Conservation (phyloP, 2,113 vertebrate species). For the Isurus oxyrinchus region DNA sequence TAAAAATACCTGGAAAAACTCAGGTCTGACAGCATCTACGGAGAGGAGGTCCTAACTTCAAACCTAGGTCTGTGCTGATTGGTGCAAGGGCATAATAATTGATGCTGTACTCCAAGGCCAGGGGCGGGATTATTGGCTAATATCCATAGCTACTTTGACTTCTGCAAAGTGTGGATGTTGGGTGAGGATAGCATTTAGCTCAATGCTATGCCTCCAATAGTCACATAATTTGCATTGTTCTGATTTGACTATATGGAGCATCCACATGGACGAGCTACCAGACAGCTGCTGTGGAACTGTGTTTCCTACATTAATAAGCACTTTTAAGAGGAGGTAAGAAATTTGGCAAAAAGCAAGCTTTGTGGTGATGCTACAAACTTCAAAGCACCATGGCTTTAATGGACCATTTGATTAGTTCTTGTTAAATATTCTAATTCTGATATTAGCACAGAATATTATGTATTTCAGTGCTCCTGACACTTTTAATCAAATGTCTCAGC, state of each 20-base stretch:
- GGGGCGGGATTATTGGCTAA: not conserved
- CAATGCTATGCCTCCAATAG: not conserved
- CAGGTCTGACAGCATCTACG: too few species aligned
- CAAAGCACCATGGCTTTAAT: not conserved
- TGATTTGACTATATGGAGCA: not conserved
- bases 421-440: not conserved
- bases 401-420: not conserved
- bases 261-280: not conserved
- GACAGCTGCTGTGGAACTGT: not conserved
- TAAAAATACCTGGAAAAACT: too few species aligned
- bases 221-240: not conserved
- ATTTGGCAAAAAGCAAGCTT: not conserved
- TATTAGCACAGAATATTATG: not conserved
- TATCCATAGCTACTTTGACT: not conserved
- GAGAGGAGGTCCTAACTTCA: not conserved
- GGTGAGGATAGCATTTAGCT: not conserved
- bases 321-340: not conserved
- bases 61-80: not conserved
- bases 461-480: not conserved
- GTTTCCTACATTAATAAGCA: not conserved
- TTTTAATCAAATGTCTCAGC: not conserved
- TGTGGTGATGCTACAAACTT: not conserved
- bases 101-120: not conserved
- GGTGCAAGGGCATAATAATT: not conserved
- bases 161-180: not conserved